Percentiles rank a stretch among this genome's conserved stretches.
Evolutionary conservation across 1,140 invertebrate genomes (phyloP).

Genomic region (Brachionus sp.): DNA sequence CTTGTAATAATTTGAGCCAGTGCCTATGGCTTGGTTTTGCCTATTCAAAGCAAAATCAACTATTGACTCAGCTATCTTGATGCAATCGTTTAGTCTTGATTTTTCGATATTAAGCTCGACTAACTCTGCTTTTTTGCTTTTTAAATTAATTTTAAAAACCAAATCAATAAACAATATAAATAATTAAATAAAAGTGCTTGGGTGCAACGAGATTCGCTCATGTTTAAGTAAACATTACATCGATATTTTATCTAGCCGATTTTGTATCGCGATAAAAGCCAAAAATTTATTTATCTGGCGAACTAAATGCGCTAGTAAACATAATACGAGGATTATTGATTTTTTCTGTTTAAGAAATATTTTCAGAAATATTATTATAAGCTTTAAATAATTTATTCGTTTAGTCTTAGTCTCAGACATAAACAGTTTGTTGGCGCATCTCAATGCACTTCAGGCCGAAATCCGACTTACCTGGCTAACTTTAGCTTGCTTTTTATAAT

Average conservation of each 20-base stretch:
- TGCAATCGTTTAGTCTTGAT: constrained; percentile 38
- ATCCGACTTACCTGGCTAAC: neutral
- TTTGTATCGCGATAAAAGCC: neutral
- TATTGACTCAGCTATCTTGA: constrained; percentile 34
- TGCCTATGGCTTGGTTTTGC: constrained; percentile 11
- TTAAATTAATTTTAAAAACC: neutral
- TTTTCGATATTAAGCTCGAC: constrained; percentile 41
- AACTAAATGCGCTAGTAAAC: neutral
- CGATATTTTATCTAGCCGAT: neutral
- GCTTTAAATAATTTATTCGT: neutral
- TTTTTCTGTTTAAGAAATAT: neutral
- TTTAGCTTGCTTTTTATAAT: constrained; percentile 15
- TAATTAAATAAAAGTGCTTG: neutral
- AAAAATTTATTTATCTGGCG: neutral
- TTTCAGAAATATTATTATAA: neutral
- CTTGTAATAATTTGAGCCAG: constrained; percentile 6
- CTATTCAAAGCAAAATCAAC: constrained; percentile 43
- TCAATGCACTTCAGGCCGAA: neutral
- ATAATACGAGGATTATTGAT: constrained; percentile 4
- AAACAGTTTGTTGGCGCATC: neutral
- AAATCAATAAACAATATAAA: neutral
- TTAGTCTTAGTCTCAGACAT: neutral
- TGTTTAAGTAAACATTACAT: neutral
- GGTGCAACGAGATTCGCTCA: neutral
- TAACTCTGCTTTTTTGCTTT: constrained; percentile 44